A percentile compares a stretch with the other conserved stretches of the same genome.
Conservation (phyloP, 2,797 vertebrate genomes). For the Sebastes dallii region DNA sequence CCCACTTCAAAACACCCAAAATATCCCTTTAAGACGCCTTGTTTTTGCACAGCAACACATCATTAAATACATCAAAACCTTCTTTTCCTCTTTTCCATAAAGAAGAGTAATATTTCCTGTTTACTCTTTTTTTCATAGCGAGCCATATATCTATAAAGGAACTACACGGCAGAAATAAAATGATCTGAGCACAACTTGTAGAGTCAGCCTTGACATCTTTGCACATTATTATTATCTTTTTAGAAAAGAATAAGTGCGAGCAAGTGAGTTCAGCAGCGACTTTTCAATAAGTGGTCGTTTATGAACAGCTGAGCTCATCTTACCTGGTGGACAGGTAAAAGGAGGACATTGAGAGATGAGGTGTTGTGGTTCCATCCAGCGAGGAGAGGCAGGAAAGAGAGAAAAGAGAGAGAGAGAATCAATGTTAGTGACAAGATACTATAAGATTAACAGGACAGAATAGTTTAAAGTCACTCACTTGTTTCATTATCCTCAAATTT, state of each 20-base stretch:
- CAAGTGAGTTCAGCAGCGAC: not conserved
- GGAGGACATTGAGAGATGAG: not conserved
- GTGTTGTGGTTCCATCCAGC: conserved; percentile 27
- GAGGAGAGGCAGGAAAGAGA: conserved; percentile 11
- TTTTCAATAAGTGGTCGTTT: not conserved
- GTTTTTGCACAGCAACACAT: not conserved
- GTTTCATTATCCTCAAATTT: conserved; percentile 9
- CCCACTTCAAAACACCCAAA: too few species aligned
- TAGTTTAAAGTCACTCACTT: not conserved
- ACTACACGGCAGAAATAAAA: conserved; percentile 10
- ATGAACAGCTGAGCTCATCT: conserved; percentile 14
- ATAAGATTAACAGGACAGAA: not conserved
- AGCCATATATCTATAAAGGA: not conserved
- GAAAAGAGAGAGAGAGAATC: conserved; percentile 1
- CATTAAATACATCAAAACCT: not conserved
- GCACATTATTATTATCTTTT: not conserved
- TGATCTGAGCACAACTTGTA: not conserved
- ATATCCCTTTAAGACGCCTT: not conserved
- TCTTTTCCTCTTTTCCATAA: not conserved
- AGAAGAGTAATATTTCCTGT: not conserved
- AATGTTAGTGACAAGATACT: conserved; percentile 24
- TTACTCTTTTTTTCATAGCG: not conserved
- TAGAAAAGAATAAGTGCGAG: not conserved
- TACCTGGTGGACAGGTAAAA: conserved; percentile 51
- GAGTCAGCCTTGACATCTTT: not conserved